Evolutionary conservation across 2,888 invertebrate genomes (phyloP), one percentile per base, ranked within the genome.

Genomic region (Tryphoninae sp.): DNA sequence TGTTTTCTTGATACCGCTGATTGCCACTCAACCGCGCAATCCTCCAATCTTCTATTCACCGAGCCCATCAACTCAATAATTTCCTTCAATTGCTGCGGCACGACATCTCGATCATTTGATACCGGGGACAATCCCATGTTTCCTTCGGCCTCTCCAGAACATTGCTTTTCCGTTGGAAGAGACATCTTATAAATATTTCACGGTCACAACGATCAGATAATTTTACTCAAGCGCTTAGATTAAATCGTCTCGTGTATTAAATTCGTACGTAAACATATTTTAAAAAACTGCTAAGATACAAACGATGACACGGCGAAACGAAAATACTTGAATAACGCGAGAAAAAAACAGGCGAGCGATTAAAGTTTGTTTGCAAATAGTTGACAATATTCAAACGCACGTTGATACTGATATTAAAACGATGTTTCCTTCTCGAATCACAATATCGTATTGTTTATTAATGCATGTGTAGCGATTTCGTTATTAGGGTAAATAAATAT

Each of bases 1-100:
- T 91, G 91, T 68, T 85, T 85, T 23, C 86, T 85, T 4, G 90
- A 90, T 40, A 90, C 78, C 53, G 84, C 75, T 0, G 89, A 86
- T 81, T 89, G 88, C 85, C 88, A 88, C 72, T 89, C 88, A 23
- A 89, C 85, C 2, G 89, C 87, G 42, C 89, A 88, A 73, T 91
- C 90, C 76, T 91, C 89, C 59, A 91, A 80, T 78, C 84, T 85
- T 62, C 83, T 75, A 51, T 86, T 89, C 19, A 89, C 84, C 3
- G 84, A 86, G 19, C 84, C 85, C 72, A 88, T 86, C 45, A 90
- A 83, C 53, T 84, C 83, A 3, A 87, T 61, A 11, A 86, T 85
- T 84, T 89, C 89, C 65, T 88, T 86, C n/a, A 89, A 62, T 53
- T 84, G 81, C 75, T 84, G 83, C 7, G 86, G 84, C 23, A 86